phyloP scores from a whole-genome alignment of 2,888 invertebrate species.

The Thyatira batis region DNA sequence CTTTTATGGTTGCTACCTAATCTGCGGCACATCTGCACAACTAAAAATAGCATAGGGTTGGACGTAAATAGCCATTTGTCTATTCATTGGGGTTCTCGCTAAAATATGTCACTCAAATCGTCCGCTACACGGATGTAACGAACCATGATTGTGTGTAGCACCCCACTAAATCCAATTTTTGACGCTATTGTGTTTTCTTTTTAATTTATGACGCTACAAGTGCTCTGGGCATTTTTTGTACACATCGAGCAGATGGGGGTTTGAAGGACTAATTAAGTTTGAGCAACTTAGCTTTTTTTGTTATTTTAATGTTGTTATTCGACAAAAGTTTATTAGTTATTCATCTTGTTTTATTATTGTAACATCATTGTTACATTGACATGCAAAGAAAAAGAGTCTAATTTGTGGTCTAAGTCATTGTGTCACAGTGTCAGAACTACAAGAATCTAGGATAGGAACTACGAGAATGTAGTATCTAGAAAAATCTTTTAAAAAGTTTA shows the following conservation, averaged over 20 bases:
- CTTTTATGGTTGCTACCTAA: conserved; percentile 3
- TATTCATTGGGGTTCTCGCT: conserved; percentile 45
- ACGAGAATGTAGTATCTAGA: background rate
- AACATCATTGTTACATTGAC: no score
- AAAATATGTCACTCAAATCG: conserved; percentile 54
- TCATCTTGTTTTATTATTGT: no score
- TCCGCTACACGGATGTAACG: conserved; percentile 60
- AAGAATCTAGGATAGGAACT: background rate
- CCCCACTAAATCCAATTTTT: conserved; percentile 68
- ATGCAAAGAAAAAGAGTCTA: no score
- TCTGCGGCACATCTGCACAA: conserved; percentile 7
- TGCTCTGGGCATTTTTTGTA: conserved; percentile 33
- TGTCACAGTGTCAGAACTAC: no score
- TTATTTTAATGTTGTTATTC: no score
- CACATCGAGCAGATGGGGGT: background rate
- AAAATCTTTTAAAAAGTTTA: background rate
- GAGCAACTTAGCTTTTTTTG: conserved; percentile 15
- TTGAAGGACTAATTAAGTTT: conserved; percentile 21
- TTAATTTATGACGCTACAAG: conserved; percentile 57
- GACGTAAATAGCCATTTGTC: conserved; percentile 38
- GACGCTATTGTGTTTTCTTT: conserved; percentile 50
- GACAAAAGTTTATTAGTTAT: no score
- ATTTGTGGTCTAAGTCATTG: no score
- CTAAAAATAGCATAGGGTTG: conserved; percentile 37
- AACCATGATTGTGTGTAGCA: conserved; percentile 71